Evolutionary conservation across 2,888 invertebrate species (phyloP), one percentile per base, ranked within the genome.

Genomic region (Trimorus sp.): DNA sequence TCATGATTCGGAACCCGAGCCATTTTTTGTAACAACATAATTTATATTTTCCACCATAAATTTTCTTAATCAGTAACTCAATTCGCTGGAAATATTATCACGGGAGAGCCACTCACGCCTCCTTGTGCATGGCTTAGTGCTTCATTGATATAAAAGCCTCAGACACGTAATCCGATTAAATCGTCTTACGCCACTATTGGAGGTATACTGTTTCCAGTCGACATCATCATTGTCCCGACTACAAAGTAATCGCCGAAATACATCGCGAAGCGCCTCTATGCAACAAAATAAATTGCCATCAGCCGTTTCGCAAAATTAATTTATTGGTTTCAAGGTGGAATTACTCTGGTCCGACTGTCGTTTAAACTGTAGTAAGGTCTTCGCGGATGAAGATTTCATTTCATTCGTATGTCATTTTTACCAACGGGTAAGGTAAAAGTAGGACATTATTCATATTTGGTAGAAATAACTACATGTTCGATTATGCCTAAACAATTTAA

Each of bases 231-330:
- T 76, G 80, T 68, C 26, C 37, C 66, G 68, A 76, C 66, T 68
- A 81, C 80, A 81, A 81, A 76, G 80, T 71, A 81, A 81, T 81
- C 80, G 71, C 76, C 80, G 76, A 81, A 81, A 81, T 81, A 81
- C 68, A 80, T 80, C 76, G 76, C 76, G 70, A 53, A 60, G 63
- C 66, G 48, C n/a, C 9, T 58, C 75, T 76, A 76, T 76, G 65
- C 60, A 70, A 70, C 65, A 42, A 70, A 80, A 80, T 80, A 66
- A 75, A 80, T 70, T 75, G 65, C 71, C 7, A 54, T 49, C 66
- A 45, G 71, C 75, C 66, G 53, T 76, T 59, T 65, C 60, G 68
- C 62, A 79, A 79, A 60, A 79, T 79, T 56, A 79, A 79, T 79
- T 74, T 26, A 79, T 79, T 68, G 54, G 26, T 26, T 26, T 26